Conservation (phyloP, 2,113 vertebrate species). For the Pedionomus torquatus region DNA sequence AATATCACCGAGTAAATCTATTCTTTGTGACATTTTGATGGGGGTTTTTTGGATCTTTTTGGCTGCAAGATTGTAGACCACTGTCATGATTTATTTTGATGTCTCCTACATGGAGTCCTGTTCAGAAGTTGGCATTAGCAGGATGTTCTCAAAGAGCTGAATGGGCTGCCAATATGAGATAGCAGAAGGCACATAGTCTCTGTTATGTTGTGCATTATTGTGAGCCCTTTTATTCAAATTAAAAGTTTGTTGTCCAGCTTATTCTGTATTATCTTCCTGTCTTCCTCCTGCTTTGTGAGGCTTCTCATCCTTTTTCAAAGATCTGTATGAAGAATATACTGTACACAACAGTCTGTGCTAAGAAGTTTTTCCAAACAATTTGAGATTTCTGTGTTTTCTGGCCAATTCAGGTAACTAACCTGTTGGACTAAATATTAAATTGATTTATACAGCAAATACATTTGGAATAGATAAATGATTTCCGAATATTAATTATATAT, state of each 20-base stretch:
- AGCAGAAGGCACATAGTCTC: background rate
- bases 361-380: background rate
- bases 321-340: background rate
- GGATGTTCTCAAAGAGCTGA: background rate
- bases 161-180: background rate
- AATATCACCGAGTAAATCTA: background rate
- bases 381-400: background rate
- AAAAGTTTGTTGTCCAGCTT: background rate
- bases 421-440: background rate
- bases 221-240: background rate
- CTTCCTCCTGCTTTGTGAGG: background rate
- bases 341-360: background rate
- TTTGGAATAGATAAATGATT: background rate
- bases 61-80: background rate
- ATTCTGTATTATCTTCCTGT: background rate
- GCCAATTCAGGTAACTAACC: background rate
- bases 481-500: background rate
- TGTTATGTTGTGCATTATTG: background rate
- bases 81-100: background rate
- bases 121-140: background rate
- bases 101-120: background rate
- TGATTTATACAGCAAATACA: background rate
- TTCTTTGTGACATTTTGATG: background rate
- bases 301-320: background rate
- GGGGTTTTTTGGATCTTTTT: background rate